Evolutionary conservation across 1,140 invertebrate species (phyloP), one percentile per base, ranked within the genome.

Genomic region (Drosophila setifemur): DNA sequence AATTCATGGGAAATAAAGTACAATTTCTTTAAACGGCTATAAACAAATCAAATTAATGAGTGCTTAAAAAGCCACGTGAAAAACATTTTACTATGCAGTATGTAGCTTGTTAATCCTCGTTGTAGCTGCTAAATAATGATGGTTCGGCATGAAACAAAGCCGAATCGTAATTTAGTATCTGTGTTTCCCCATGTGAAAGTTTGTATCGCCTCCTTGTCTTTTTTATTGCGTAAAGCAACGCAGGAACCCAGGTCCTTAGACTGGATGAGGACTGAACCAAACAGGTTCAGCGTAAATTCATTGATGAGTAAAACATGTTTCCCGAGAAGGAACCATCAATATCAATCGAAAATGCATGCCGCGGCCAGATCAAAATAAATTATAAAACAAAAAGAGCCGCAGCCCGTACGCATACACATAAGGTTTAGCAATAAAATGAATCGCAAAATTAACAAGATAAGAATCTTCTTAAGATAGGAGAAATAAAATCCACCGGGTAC

Each of bases 241-340:
- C 23, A 45, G 2, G n/a, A 37, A 18, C 12, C 14, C 33, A 61
- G 57, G 37, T 61, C 57, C 57, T 61, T 61, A 61, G 57, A 61
- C 57, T 61, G 58, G 58, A 61, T 43, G 57, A 61, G 57, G 37
- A n/a, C n/a, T 21, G 33, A 18, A 53, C 14, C 42, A 40, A 64
- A 64, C 60, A 64, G 60, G 60, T 64, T 63, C 42, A 64, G 60
- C 9, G 55, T 44, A 14, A 48, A 48, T 63, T 33, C 63, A 67
- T 69, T 69, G 66, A 69, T 69, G 66, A 69, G 61, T 50, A 69
- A 69, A 69, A 69, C 66, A 67, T 69, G 66, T 69, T 68, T 33
- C 40, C 18, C 29, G 48, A 68, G 66, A 55, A 68, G 42, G 66
- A 68, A 69, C 64, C 66, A 69, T 69, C 66, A 69, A 69, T 69